These are phyloP conservation scores for Euthynnus affinis DNA, from an alignment of 2,797 vertebrate genomes.

Conservation along the genomic window DNA sequence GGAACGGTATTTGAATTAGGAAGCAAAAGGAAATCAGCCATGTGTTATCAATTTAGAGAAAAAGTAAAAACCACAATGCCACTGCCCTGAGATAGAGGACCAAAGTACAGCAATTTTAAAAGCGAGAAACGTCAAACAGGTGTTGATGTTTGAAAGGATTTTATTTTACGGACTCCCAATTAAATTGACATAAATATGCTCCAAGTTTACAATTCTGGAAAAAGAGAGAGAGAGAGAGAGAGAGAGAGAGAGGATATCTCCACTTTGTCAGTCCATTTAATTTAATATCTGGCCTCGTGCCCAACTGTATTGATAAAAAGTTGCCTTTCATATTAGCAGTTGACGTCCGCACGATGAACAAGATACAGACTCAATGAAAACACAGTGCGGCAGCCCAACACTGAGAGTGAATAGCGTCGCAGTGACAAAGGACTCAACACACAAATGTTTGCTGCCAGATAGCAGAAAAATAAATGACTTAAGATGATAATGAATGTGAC, in stretches of 20 bases:
- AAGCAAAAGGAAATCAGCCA: background rate
- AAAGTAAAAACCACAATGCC: background rate
- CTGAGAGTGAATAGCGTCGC: conserved; percentile 52
- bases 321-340: conserved; percentile 66
- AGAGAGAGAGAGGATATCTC: background rate
- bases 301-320: conserved; percentile 64
- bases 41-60: background rate
- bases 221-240: background rate
- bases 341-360: conserved; percentile 79
- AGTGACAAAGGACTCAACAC: conserved; percentile 61
- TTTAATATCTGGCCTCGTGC: conserved; percentile 72
- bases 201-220: conserved; percentile 8
- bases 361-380: conserved; percentile 78
- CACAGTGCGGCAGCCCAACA: conserved; percentile 34
- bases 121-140: background rate
- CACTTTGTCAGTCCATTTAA: conserved; percentile 47
- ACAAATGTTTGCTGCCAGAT: conserved; percentile 80
- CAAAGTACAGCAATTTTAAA: background rate
- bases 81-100: background rate
- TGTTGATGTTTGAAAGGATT: background rate
- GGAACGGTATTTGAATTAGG: background rate
- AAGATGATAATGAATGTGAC: conserved; percentile 76
- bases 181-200: background rate
- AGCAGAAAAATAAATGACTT: conserved; percentile 77
- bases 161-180: background rate